These are phyloP conservation scores for Cepaea hortensis DNA, from an alignment of 2,888 invertebrate species.

Conservation along the genomic window DNA sequence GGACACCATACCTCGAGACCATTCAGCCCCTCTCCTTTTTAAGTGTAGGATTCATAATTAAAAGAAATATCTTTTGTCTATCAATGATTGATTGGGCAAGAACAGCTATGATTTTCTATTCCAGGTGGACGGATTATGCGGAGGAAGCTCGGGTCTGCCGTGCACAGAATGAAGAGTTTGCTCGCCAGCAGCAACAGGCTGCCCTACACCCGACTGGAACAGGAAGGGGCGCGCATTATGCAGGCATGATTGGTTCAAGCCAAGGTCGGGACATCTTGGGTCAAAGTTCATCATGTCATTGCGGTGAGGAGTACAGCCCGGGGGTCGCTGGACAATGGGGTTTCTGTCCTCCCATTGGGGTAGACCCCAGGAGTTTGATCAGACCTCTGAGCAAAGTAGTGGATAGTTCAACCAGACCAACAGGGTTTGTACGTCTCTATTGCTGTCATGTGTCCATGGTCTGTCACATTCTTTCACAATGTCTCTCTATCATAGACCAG, in stretches of 20 bases:
- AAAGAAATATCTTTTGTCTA: no score
- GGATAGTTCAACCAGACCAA: background rate
- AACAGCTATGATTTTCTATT: background rate
- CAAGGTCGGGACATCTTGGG: background rate
- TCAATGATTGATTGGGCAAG: no score
- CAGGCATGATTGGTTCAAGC: background rate
- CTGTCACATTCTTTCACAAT: background rate
- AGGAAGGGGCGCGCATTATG: background rate
- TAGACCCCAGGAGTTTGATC: slow-evolving; percentile 32
- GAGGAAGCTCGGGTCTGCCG: background rate
- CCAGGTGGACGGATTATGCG: background rate
- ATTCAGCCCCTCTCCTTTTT: no score
- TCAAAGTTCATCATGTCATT: background rate
- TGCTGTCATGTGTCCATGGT: background rate
- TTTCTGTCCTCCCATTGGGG: slow-evolving; percentile 3
- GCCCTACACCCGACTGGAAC: background rate
- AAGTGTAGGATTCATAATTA: no score
- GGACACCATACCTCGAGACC: no score
- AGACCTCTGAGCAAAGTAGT: slow-evolving; percentile 4
- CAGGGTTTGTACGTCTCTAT: background rate
- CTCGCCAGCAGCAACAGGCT: background rate
- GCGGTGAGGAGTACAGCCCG: background rate
- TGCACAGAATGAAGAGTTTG: background rate
- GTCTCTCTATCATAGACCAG: no score
- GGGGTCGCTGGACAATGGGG: background rate